Conservation (phyloP, 2,888 invertebrate genomes). For the Caenorhabditis sulstoni region DNA sequence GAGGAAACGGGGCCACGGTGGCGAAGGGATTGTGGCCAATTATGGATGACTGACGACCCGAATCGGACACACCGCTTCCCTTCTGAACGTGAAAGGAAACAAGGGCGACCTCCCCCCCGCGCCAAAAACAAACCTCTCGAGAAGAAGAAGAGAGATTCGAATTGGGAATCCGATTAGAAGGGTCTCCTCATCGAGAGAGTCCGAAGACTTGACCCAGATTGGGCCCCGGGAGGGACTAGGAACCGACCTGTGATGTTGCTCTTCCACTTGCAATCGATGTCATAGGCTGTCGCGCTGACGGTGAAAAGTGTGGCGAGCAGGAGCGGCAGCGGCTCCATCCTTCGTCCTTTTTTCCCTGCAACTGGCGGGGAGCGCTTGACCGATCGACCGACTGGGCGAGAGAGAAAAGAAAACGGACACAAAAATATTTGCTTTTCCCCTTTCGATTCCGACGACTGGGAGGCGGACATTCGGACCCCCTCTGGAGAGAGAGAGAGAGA, state of each 20-base stretch:
- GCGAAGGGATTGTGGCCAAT: conserved; percentile 35
- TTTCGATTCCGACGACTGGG: background rate
- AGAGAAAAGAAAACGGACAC: background rate
- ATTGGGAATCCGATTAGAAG: no score
- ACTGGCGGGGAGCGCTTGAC: background rate
- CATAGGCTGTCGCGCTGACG: conserved; percentile 37
- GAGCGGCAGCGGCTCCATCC: conserved; percentile 10
- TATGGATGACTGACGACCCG: conserved; percentile 32
- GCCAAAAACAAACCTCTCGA: conserved; percentile 17
- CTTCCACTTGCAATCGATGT: conserved; percentile 73
- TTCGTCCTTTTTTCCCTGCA: background rate
- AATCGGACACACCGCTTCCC: conserved; percentile 2
- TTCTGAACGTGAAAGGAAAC: background rate
- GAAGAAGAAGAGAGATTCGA: background rate
- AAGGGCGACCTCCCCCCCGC: no score
- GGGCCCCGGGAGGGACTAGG: no score
- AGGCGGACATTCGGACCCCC: conserved; percentile 1
- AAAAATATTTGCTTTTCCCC: conserved; percentile 46
- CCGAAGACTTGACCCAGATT: conserved; percentile 10
- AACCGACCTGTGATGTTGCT: conserved; percentile 72
- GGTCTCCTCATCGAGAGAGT: no score
- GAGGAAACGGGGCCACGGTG: background rate
- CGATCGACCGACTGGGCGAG: background rate
- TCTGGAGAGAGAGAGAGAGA: conserved; percentile 1
- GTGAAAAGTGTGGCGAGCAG: background rate